Evolutionary conservation across 2,888 invertebrate genomes (phyloP).

Genomic region (Lepetodrilus schrolli): DNA sequence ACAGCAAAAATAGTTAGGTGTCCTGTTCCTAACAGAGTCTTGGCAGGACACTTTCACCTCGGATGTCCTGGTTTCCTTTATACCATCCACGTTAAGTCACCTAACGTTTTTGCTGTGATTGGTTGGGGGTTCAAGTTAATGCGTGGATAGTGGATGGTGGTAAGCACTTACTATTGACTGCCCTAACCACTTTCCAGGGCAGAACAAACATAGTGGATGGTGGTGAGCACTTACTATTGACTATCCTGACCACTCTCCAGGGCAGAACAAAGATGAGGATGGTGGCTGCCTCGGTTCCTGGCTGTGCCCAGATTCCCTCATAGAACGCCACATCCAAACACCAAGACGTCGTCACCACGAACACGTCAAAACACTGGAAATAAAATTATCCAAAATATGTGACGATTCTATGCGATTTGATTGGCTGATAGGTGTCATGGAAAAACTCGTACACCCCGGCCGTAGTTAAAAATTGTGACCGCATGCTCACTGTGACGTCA

Average conservation of each 20-base stretch:
- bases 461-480: too few relatives aligned
- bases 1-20: too few relatives aligned
- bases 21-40: too few relatives aligned
- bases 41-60: too few relatives aligned
- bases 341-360: conserved; percentile 67
- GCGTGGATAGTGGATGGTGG: background rate
- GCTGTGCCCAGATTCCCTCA: conserved; percentile 69
- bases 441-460: too few relatives aligned
- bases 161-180: conserved; percentile 65
- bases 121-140: too few relatives aligned
- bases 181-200: conserved; percentile 67
- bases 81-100: too few relatives aligned
- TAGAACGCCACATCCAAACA: conserved; percentile 65
- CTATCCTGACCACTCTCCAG: conserved; percentile 70
- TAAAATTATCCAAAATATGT: background rate
- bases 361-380: conserved; percentile 65
- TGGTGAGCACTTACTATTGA: conserved; percentile 60
- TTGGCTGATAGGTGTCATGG: too few relatives aligned
- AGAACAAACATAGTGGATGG: background rate
- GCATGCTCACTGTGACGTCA: too few relatives aligned
- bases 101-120: too few relatives aligned
- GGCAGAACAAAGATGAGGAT: conserved; percentile 67
- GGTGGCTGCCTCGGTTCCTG: conserved; percentile 66
- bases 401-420: too few relatives aligned
- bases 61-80: too few relatives aligned